Base-by-base conservation (phyloP, 2,113 vertebrate species). In the Podiceps cristatus region DNA sequence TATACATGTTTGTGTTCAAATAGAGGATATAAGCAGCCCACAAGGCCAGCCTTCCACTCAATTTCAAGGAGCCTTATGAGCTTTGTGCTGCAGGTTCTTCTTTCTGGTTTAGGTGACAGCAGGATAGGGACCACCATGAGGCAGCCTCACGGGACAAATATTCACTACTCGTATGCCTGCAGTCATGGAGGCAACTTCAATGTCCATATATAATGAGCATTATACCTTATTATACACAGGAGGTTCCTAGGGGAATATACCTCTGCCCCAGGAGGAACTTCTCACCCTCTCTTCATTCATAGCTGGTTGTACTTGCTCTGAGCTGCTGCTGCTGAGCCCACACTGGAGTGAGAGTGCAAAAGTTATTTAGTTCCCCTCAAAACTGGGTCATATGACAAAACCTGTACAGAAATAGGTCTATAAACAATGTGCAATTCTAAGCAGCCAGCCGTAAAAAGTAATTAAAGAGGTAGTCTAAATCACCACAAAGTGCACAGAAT, bases 381-480 rank as follows among this genome's bases (percentile, higher is more conserved):
- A 68, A 82, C 5, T 28, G 40, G 77, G 95, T 79, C 60, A 49
- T 58, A 86, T 66, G 83, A 94, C 73, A 96, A 83, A 95, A 79
- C 75, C 40, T 95, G 71, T 88, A 81, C 2, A 9, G 79, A 93
- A 97, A 90, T 75, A 80, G 67, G 77, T 74, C 91, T 92, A 96
- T 92, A 96, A 96, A 96, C 80, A 94, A 90, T 74, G 49, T 71
- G 73, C 79, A 96, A 55, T 35, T 97, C 67, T 93, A 81, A 37
- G 77, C 69, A 98, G 86, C 73, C 93, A 97, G 92, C 95, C 78
- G 35, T 96, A 97, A 94, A 98, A 98, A 97, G 94, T 88, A 98
- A 98, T 97, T 98, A 98, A 96, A 90, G 68, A 73, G 66, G 74
- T 35, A 45, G 88, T 86, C 94, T 98, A 98, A 98, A 98, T 98